Base-by-base conservation (phyloP, 2,888 invertebrate species). In the Pristionchus maxplancki region DNA sequence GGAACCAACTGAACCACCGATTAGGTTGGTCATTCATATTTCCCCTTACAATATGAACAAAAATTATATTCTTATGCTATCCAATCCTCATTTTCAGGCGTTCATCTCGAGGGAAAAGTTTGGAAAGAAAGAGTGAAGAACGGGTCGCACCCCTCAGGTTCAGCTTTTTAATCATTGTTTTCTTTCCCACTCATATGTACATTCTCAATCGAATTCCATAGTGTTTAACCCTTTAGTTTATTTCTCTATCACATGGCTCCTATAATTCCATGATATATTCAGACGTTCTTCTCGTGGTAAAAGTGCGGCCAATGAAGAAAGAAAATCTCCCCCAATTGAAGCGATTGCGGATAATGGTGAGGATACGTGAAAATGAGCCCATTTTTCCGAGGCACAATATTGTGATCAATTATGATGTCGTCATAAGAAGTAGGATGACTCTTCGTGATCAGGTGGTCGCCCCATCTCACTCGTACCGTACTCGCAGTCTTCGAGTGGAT, bases 391-490 rank as follows among this genome's bases (percentile, higher is more conserved):
- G n/a, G n/a, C n/a, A n/a, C n/a, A n/a, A n/a, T 17, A 17, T 50
- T 50, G 50, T 58, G 4, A n/a, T n/a, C 24, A 24, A 58, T 4
- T 9, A 58, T n/a, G 58, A 9, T n/a, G 6, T 20, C n/a, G n/a
- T n/a, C n/a, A n/a, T n/a, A n/a, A n/a, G n/a, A n/a, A n/a, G n/a
- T n/a, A n/a, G n/a, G n/a, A n/a, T n/a, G n/a, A n/a, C n/a, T n/a
- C n/a, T n/a, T n/a, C n/a, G n/a, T 53, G 17, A 58, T 58, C 40
- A 81, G 82, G 53, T 83, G 11, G 0, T 24, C 28, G 11, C 28
- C 62, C 62, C 24, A 53, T 85, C 34, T 53, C 85, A 62, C 64
- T 85, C 15, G 85, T 85, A 64, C 85, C 85, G 40, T 85, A 85
- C 44, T 48, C 85, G 2, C 85, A 85, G 28, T 85, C 85, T 13